Evolutionary conservation across 1,140 invertebrate genomes (phyloP).

Genomic region (Drosophila biarmipes): DNA sequence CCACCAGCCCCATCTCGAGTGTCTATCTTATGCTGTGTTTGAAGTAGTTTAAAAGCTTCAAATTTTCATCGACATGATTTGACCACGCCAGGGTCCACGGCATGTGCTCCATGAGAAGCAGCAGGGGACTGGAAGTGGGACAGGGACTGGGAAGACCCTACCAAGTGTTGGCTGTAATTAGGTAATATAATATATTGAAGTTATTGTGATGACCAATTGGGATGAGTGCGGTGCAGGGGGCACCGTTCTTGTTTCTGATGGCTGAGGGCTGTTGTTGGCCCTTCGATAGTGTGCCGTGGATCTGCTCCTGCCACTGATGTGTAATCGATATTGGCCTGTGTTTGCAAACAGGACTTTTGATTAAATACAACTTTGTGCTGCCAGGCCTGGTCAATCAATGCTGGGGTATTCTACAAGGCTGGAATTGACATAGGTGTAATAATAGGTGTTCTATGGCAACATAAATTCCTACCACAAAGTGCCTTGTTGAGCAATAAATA

Average conservation of each 20-base stretch:
- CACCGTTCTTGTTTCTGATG: slow-evolving; percentile 1
- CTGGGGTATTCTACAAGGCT: too few relatives aligned
- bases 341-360: neutral
- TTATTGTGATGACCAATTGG: slow-evolving; percentile 9
- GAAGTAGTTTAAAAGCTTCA: slow-evolving; percentile 55
- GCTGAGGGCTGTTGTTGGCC: slow-evolving; percentile 3
- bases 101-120: neutral
- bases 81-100: neutral
- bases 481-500: too few relatives aligned
- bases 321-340: slow-evolving; percentile 6
- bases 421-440: too few relatives aligned
- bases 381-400: too few relatives aligned
- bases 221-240: slow-evolving; percentile 4
- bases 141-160: neutral
- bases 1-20: slow-evolving; percentile 1
- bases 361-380: neutral
- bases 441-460: too few relatives aligned
- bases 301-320: slow-evolving; percentile 1
- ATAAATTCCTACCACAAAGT: too few relatives aligned
- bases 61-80: slow-evolving; percentile 27
- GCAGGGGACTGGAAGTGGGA: neutral
- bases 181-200: slow-evolving; percentile 31
- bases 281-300: neutral
- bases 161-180: slow-evolving; percentile 35
- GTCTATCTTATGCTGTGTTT: slow-evolving; percentile 36